A percentile compares a stretch with the other conserved stretches of the same genome.
These are phyloP conservation scores for Eulithis testata DNA, from an alignment of 2,888 invertebrate species.

Conservation along the genomic window DNA sequence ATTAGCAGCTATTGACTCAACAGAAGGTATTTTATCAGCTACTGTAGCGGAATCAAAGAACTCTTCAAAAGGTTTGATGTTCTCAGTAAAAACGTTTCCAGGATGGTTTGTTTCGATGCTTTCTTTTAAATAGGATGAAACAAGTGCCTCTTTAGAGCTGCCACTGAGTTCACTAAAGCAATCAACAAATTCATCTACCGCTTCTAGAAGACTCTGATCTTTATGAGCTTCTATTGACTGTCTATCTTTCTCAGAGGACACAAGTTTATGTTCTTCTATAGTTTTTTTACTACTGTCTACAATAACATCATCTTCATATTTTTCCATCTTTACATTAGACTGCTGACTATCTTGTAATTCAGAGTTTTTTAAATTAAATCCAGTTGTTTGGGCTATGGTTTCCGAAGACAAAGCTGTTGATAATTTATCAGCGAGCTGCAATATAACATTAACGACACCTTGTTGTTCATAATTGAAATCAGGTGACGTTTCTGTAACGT, in stretches of 20 bases:
- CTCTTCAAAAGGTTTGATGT: conserved; percentile 22
- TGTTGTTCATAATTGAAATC: neutral
- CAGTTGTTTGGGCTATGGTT: conserved; percentile 8
- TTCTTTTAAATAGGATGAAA: neutral
- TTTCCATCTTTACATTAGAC: conserved; percentile 8
- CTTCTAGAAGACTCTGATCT: neutral
- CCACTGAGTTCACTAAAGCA: conserved; percentile 15
- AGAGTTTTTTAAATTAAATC: neutral
- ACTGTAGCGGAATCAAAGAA: conserved; percentile 27
- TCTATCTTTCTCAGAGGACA: neutral
- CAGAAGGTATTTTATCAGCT: conserved; percentile 13
- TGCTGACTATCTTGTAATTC: conserved; percentile 4
- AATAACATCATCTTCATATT: neutral
- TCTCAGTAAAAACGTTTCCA: conserved; percentile 14
- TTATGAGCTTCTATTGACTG: neutral
- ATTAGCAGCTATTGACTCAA: conserved; percentile 18
- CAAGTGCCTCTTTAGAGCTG: neutral
- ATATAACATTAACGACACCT: conserved; percentile 11
- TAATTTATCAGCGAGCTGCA: conserved; percentile 24
- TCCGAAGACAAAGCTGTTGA: conserved; percentile 6
- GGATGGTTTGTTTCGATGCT: neutral
- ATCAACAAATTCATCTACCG: conserved; percentile 24
- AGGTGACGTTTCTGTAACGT: neutral
- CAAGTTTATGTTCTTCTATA: neutral
- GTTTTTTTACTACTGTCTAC: neutral